phyloP scores from a whole-genome alignment of 2,888 invertebrate genomes.

The Oscheius sp. region DNA sequence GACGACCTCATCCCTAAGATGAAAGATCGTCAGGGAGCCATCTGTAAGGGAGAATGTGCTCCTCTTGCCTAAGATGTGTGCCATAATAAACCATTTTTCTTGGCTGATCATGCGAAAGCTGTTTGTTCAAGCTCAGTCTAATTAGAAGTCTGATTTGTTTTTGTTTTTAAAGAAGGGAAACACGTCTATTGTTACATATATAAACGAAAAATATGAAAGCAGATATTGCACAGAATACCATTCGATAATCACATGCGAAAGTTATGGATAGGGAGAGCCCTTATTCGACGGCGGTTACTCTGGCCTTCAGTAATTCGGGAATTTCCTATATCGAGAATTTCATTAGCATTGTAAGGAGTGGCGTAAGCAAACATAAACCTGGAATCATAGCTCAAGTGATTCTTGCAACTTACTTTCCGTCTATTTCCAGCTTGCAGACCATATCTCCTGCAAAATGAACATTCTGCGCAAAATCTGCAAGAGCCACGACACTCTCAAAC shows the following conservation, averaged over 20 bases:
- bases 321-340: not conserved
- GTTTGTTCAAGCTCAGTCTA: no score
- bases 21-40: constrained; percentile 68
- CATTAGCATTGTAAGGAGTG: constrained; percentile 7
- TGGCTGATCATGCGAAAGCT: no score
- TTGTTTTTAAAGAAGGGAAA: no score
- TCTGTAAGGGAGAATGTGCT: constrained; percentile 68
- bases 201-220: no score
- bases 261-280: not conserved
- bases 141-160: no score
- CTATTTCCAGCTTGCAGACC: constrained; percentile 49
- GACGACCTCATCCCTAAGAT: constrained; percentile 63
- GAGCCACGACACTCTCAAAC: constrained; percentile 42
- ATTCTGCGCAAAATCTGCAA: constrained; percentile 48
- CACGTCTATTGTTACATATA: no score
- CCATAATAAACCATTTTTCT: constrained; percentile 8
- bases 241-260: constrained; percentile 11
- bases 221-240: no score
- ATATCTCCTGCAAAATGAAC: constrained; percentile 49
- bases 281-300: no score
- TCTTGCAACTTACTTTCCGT: constrained; percentile 42
- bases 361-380: constrained; percentile 22
- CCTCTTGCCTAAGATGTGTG: constrained; percentile 41
- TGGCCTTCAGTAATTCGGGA: not conserved
- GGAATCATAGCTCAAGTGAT: not conserved